Base-by-base conservation (phyloP, 2,797 vertebrate genomes). In the Halcyon chelicuti region DNA sequence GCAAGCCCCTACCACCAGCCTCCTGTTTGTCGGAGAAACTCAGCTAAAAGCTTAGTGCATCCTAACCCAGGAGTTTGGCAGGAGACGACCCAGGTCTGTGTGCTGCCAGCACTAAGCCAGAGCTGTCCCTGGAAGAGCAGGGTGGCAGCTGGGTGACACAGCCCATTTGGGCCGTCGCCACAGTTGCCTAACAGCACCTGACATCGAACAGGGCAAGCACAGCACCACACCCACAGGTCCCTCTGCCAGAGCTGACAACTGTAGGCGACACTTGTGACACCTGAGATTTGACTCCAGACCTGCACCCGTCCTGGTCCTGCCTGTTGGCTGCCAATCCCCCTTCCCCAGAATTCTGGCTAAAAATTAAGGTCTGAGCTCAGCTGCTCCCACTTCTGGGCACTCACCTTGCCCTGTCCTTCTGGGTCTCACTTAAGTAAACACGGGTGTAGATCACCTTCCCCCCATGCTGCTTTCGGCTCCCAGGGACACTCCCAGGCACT, bases 181-280 rank as follows among this genome's bases (percentile, higher is more conserved):
- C 1, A 21, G 57, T 25, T 2, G 7, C 12, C 14, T 49, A 28
- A 62, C 1, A 4, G 20, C 71, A 63, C 25, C 58, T 3, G 0
- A 3, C 1, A 0, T 11, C 8, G 7, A 44, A 60, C 26, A 19
- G 29, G 57, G 16, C 2, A 1, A 85, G 22, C 12, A 14, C n/a
- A 46, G 47, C 54, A 28, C n/a, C 20, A 1, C 20, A 14, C 14
- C 14, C 31, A 21, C 18, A 37, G 67, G 13, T 65, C 12, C 7
- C 18, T 15, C 40, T 37, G 25, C 31, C 70, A 54, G 26, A 46
- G 15, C 18, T 11, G 33, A 81, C 17, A 6, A 75, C 49, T 46
- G 22, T n/a, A 15, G 46, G 51, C 61, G 28, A 57, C 39, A 5
- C 19, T 7, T 29, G 46, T 33, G 80, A 23, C 62, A 58, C 25